phyloP scores from a whole-genome alignment of 1,140 invertebrate species.

The Meloidogyne chitwoodi region DNA sequence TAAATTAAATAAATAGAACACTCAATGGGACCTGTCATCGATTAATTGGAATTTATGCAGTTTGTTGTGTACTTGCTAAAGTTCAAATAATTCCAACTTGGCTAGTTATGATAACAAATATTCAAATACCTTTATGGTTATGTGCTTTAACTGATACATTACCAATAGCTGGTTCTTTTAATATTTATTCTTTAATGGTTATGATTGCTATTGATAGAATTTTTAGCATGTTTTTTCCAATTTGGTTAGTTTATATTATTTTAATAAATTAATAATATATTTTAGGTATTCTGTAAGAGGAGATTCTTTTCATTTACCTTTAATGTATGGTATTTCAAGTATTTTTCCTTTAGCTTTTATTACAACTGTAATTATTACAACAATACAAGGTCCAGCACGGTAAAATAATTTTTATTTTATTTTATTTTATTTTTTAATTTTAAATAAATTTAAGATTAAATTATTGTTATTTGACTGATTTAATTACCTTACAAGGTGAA shows the following conservation, averaged over 20 bases:
- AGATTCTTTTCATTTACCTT: background rate
- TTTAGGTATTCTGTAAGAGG: background rate
- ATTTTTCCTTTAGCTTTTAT: background rate
- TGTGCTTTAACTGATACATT: background rate
- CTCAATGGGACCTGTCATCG: background rate
- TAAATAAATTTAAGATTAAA: background rate
- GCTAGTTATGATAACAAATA: background rate
- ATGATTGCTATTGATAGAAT: slow-evolving; percentile 3
- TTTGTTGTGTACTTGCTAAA: slow-evolving; percentile 1
- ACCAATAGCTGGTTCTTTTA: background rate
- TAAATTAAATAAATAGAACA: background rate
- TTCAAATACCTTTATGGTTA: background rate
- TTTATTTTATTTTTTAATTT: background rate
- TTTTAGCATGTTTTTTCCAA: background rate
- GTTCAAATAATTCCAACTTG: background rate
- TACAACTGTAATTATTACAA: background rate
- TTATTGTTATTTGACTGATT: background rate
- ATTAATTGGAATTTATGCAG: background rate
- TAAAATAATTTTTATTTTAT: background rate
- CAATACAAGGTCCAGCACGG: background rate
- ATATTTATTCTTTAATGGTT: slow-evolving; percentile 4
- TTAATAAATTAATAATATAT: background rate
- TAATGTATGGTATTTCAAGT: background rate
- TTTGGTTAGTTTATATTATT: background rate
- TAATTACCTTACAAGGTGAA: background rate